Evolutionary conservation across 2,113 vertebrate species (phyloP), one percentile per base, ranked within the genome.

Genomic region (Callopanchax toddi): DNA sequence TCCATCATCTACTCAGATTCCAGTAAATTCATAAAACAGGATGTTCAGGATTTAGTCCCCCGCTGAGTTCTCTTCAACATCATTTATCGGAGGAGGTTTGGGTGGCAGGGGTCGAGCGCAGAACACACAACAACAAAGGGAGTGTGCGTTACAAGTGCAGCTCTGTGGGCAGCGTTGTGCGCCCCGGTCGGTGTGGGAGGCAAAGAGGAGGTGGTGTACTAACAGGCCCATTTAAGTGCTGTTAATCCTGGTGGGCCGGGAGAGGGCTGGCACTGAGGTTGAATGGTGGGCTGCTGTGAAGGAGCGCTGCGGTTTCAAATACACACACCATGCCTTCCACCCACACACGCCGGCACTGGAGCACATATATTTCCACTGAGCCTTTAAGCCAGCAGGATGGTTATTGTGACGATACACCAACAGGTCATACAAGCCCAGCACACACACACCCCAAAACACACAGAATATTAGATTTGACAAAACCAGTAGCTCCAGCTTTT

Each of bases 161-260:
- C 66, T 71, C 72, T 76, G 81, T 82, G 79, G 86, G 86, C 84
- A 80, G 82, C 60, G 29, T 67, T 66, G 64, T 76, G 74, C 68
- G 85, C 36, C 34, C 64, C 29, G 18, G 71, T 68, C 36, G 44
- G 82, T 20, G 85, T 84, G 82, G 72, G 78, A 86, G 78, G 76
- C 67, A 52, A 48, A 57, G 74, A 79, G 82, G 76, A 84, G 78
- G 84, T 49, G 71, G 77, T 74, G 77, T 64, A 77, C 82, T 80
- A 86, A 86, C 84, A 83, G 79, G 55, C 67, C 76, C 85, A 76
- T 87, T 91, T 87, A 89, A 89, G 82, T 86, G 86, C 86, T 87
- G 88, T 87, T 91, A 87, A 89, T 86, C 88, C 86, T 69, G 81
- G 79, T 84, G 87, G 81, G 83, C 74, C 71, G 82, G 77, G 73